phyloP scores from a whole-genome alignment of 1,140 invertebrate genomes.

The Pteromalus puparum region DNA sequence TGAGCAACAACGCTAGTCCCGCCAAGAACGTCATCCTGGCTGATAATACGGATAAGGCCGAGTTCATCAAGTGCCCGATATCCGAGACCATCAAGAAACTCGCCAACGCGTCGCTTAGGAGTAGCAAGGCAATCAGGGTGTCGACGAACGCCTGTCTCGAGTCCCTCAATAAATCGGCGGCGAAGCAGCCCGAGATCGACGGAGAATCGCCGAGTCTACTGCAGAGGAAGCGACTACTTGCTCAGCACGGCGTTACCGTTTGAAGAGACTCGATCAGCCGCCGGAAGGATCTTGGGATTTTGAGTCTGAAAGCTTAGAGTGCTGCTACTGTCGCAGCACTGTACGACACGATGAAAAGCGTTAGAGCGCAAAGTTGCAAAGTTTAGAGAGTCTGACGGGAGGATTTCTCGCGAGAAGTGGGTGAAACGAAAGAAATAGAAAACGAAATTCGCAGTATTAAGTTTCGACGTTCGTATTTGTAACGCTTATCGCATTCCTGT shows the following conservation, averaged over 20 bases:
- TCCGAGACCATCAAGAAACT: conserved; percentile 73
- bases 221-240: conserved; percentile 71
- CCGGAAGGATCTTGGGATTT: not conserved
- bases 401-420: not conserved
- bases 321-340: not conserved
- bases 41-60: conserved; percentile 57
- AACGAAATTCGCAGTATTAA: not conserved
- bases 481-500: not conserved
- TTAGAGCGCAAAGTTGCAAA: not conserved
- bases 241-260: conserved; percentile 72
- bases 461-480: not conserved
- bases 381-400: not conserved
- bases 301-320: not conserved
- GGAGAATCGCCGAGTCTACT: conserved; percentile 72
- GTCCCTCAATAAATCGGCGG: conserved; percentile 58
- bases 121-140: conserved; percentile 60
- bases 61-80: conserved; percentile 71
- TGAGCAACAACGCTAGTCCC: conserved; percentile 47
- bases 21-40: not conserved
- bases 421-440: not conserved
- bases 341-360: not conserved
- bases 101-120: conserved; percentile 69
- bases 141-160: conserved; percentile 66
- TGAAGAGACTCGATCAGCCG: conserved; percentile 43
- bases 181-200: conserved; percentile 64